Conservation (phyloP, 2,888 invertebrate genomes). For the Scelioninae gen. 2 region DNA sequence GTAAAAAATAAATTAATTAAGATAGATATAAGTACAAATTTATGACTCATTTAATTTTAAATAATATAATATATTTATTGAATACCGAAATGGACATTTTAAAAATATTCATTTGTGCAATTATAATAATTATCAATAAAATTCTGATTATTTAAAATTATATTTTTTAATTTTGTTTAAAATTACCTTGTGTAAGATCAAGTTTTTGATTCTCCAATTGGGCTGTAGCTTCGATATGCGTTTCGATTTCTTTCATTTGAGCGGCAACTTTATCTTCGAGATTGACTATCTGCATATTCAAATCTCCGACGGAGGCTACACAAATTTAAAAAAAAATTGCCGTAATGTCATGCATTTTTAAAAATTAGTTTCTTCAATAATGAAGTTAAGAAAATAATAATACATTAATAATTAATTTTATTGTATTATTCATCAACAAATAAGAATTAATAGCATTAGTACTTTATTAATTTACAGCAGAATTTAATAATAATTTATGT, state of each 20-base stretch:
- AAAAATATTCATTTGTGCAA: too few relatives aligned
- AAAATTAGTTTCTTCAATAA: not conserved
- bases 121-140: too few relatives aligned
- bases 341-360: constrained; percentile 46
- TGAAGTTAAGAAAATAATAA: constrained; percentile 27
- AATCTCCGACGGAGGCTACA: constrained; percentile 72
- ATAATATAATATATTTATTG: too few relatives aligned
- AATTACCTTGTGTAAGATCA: constrained; percentile 80
- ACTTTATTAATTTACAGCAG: not conserved
- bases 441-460: not conserved
- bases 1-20: not conserved
- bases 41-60: too few relatives aligned
- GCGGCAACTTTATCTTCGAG: constrained; percentile 71
- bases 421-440: not conserved
- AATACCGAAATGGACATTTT: too few relatives aligned
- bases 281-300: constrained; percentile 70
- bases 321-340: constrained; percentile 68
- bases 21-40: not conserved
- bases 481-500: too few relatives aligned
- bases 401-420: not conserved
- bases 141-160: too few relatives aligned
- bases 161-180: too few relatives aligned
- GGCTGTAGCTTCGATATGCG: constrained; percentile 79
- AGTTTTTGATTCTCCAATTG: constrained; percentile 82
- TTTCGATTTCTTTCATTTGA: constrained; percentile 75